These are phyloP conservation scores for Cephus cinctus DNA, from an alignment of 1,140 invertebrate genomes.

Conservation along the genomic window DNA sequence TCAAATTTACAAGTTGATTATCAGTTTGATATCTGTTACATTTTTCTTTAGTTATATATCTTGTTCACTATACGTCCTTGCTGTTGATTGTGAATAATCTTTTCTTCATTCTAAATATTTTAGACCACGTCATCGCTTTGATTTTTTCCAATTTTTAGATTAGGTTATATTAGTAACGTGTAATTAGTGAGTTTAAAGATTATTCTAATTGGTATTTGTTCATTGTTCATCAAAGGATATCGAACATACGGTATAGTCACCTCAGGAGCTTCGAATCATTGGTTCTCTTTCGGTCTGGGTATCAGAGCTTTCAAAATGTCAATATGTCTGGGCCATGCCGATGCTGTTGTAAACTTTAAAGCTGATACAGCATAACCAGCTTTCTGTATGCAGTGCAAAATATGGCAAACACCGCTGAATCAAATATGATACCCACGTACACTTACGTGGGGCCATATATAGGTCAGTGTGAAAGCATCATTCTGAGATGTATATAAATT, in stretches of 20 bases:
- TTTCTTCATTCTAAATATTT: no score
- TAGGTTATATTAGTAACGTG: no score
- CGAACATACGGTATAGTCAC: not conserved
- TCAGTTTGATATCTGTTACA: no score
- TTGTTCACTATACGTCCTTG: no score
- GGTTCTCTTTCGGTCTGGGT: not conserved
- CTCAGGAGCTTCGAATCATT: not conserved
- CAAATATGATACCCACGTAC: not conserved
- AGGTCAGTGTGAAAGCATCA: not conserved
- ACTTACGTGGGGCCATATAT: not conserved
- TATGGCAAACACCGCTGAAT: not conserved
- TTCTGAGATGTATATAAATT: not conserved
- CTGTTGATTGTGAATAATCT: no score
- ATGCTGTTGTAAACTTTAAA: not conserved
- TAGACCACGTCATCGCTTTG: no score
- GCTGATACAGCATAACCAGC: not conserved
- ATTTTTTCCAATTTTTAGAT: no score
- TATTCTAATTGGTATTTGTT: not conserved
- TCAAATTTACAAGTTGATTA: no score
- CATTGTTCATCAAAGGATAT: not conserved
- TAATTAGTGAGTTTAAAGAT: not conserved
- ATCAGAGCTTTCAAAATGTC: not conserved
- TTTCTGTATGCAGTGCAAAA: not conserved
- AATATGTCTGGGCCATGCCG: not conserved
- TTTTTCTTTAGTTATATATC: no score